These are phyloP conservation scores for Drosophila tristis DNA, from an alignment of 1,140 invertebrate genomes.

Conservation along the genomic window DNA sequence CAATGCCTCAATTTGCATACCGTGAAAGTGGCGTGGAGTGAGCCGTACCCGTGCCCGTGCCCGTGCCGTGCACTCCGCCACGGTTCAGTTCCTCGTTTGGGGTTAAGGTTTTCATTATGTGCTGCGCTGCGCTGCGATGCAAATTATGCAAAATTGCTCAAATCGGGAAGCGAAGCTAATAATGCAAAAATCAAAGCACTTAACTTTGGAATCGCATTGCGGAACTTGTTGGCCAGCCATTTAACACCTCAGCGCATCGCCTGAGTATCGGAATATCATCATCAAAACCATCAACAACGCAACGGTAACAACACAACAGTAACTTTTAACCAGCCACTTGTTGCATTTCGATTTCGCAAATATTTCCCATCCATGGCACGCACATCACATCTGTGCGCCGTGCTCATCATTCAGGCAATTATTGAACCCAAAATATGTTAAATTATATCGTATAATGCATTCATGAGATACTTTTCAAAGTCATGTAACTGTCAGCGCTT, in stretches of 20 bases:
- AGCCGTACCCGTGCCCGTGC: not conserved
- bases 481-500: slow-evolving; percentile 76
- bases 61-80: slow-evolving; percentile 33
- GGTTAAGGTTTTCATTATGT: slow-evolving; percentile 80
- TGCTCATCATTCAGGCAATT: slow-evolving; percentile 61
- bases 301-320: slow-evolving; percentile 24
- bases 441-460: slow-evolving; percentile 60
- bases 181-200: slow-evolving; percentile 65
- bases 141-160: slow-evolving; percentile 75
- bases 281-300: slow-evolving; percentile 34
- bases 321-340: slow-evolving; percentile 38
- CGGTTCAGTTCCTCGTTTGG: slow-evolving; percentile 75
- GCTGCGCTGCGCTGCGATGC: slow-evolving; percentile 23
- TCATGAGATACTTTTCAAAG: slow-evolving; percentile 60
- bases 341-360: slow-evolving; percentile 72
- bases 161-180: slow-evolving; percentile 80
- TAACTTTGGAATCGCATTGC: slow-evolving; percentile 63
- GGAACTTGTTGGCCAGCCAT: slow-evolving; percentile 60
- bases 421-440: slow-evolving; percentile 76
- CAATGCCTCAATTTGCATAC: slow-evolving; percentile 76
- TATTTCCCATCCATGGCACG: slow-evolving; percentile 49
- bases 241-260: slow-evolving; percentile 72
- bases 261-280: slow-evolving; percentile 32
- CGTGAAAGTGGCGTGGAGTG: slow-evolving; percentile 69
- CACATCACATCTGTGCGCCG: slow-evolving; percentile 32